Evolutionary conservation across 2,888 invertebrate genomes (phyloP).

Genomic region (Acanthopleura granulata): DNA sequence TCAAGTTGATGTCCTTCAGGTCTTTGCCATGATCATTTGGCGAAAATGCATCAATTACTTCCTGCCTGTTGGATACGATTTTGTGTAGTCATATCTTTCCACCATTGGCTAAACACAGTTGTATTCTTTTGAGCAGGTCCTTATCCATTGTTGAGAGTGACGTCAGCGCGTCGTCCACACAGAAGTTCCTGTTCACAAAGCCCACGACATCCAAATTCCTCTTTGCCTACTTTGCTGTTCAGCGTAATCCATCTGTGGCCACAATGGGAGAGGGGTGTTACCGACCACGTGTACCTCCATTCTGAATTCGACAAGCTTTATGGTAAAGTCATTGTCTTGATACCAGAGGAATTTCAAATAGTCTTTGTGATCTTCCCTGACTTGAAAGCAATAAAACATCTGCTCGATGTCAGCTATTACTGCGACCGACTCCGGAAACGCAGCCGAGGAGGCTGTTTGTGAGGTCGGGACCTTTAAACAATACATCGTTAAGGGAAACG

Average conservation of each 20-base stretch:
- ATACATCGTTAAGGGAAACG: constrained; percentile 22
- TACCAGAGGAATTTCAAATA: constrained; percentile 26
- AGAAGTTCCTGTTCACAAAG: no score
- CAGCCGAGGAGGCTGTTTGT: constrained; percentile 25
- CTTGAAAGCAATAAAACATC: constrained; percentile 26
- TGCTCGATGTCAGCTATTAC: constrained; percentile 25
- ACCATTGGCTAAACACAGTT: not conserved
- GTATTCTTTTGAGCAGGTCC: constrained; percentile 27
- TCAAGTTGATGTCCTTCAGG: no score
- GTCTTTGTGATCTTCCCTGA: constrained; percentile 21
- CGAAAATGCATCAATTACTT: constrained; percentile 23
- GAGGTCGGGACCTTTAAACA: constrained; percentile 28
- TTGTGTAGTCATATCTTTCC: constrained; percentile 28
- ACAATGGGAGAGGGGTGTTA: constrained; percentile 29
- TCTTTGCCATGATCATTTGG: constrained; percentile 16
- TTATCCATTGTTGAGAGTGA: no score
- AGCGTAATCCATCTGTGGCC: not conserved
- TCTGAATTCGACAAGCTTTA: constrained; percentile 20
- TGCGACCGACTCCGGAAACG: constrained; percentile 27
- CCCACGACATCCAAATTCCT: not conserved
- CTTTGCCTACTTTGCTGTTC: not conserved
- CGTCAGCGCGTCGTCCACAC: no score
- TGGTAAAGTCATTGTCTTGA: constrained; percentile 17
- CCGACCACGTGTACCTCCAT: constrained; percentile 30
- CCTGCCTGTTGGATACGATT: constrained; percentile 17